Percentiles rank a stretch among this genome's conserved stretches.
These are phyloP conservation scores for Varroa destructor DNA, from an alignment of 1,140 invertebrate species.

Conservation along the genomic window DNA sequence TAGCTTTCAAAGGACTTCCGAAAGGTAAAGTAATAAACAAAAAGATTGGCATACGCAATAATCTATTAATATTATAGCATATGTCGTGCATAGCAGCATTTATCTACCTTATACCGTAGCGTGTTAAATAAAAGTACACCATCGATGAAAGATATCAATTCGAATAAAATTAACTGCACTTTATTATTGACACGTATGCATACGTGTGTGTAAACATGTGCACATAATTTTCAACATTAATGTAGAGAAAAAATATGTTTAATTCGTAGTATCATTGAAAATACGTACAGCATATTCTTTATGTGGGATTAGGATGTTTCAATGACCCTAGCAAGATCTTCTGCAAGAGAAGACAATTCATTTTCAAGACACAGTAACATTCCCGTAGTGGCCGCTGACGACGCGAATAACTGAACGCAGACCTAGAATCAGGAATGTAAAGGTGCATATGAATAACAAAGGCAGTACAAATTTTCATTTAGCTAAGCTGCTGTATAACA, in stretches of 20 bases:
- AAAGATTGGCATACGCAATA: too few species aligned
- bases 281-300: neutral
- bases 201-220: neutral
- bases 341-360: neutral
- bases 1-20: too few species aligned
- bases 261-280: neutral
- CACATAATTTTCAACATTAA: neutral
- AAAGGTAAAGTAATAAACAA: too few species aligned
- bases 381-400: slow-evolving; percentile 13
- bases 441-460: too few species aligned
- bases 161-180: neutral
- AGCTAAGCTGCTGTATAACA: too few species aligned
- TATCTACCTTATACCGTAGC: neutral
- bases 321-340: slow-evolving; percentile 1
- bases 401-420: slow-evolving; percentile 14
- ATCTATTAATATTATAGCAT: too few species aligned
- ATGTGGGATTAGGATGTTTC: neutral
- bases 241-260: neutral
- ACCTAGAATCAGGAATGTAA: neutral
- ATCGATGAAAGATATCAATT: neutral
- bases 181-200: neutral
- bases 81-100: too few species aligned
- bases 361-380: slow-evolving; percentile 22
- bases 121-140: neutral
- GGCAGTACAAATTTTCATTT: too few species aligned